Percentiles rank a stretch among this genome's conserved stretches.
Evolutionary conservation across 2,797 vertebrate genomes (phyloP).

Genomic region (Mastacembelus armatus): DNA sequence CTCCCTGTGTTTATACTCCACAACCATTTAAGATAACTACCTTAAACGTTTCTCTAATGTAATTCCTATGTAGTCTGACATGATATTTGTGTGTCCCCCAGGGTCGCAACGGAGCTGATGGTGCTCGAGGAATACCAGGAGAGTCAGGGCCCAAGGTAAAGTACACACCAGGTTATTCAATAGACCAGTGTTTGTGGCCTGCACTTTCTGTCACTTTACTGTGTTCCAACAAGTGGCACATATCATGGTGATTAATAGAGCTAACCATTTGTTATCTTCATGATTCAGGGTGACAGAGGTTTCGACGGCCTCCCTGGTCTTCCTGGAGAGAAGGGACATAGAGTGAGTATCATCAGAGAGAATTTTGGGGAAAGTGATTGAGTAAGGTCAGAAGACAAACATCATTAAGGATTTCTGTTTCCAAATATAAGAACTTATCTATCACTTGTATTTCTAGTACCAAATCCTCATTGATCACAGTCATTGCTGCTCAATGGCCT

Average conservation of each 20-base stretch:
- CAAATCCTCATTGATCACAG: constrained; percentile 30
- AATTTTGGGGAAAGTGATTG: background rate
- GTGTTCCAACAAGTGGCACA: background rate
- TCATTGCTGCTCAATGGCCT: constrained; percentile 6
- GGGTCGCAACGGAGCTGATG: constrained; percentile 95
- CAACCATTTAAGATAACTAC: constrained; percentile 16
- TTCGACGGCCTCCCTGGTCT: constrained; percentile 88
- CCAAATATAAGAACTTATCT: constrained; percentile 34
- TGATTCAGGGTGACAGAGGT: constrained; percentile 83
- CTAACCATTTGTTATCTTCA: background rate
- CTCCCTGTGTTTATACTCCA: constrained; percentile 26
- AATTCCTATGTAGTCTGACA: constrained; percentile 30
- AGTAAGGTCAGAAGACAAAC: constrained; percentile 14
- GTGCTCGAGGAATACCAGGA: constrained; percentile 95
- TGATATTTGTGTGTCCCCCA: constrained; percentile 66
- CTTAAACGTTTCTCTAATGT: constrained; percentile 25
- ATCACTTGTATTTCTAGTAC: constrained; percentile 39
- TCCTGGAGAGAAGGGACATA: constrained; percentile 86
- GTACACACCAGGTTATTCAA: background rate
- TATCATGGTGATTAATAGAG: background rate
- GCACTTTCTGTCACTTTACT: background rate
- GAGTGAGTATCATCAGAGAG: constrained; percentile 71
- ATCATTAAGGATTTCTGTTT: constrained; percentile 11
- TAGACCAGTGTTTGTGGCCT: background rate
- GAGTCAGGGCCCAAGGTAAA: constrained; percentile 93